phyloP scores from a whole-genome alignment of 2,888 invertebrate genomes.

The Hemistola chrysoprasaria region DNA sequence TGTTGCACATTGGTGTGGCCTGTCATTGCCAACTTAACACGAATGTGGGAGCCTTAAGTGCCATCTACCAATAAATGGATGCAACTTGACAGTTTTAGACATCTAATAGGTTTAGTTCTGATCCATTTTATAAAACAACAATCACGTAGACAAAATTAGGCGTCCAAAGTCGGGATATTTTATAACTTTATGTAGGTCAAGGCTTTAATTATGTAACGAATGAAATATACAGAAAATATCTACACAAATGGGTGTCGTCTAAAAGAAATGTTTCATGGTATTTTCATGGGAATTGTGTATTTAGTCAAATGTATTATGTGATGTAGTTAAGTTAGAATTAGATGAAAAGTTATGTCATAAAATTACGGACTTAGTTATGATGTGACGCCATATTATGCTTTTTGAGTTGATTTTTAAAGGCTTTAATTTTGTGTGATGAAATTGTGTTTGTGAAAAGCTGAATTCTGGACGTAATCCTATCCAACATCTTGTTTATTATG shows the following conservation, averaged over 20 bases:
- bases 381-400: too few species aligned
- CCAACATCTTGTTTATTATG: too few species aligned
- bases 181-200: constrained; percentile 4
- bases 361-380: too few species aligned
- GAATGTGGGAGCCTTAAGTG: too few species aligned
- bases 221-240: too few species aligned
- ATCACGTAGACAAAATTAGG: constrained; percentile 7
- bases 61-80: neutral
- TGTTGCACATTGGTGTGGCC: too few species aligned
- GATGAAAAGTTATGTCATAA: too few species aligned
- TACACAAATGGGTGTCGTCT: constrained; percentile 32
- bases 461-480: too few species aligned
- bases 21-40: too few species aligned
- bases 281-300: constrained; percentile 52
- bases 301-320: constrained; percentile 65
- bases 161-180: constrained; percentile 15
- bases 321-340: constrained; percentile 53
- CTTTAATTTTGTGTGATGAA: constrained; percentile 6
- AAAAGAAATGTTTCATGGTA: constrained; percentile 33
- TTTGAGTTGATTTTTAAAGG: neutral
- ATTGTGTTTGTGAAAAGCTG: neutral
- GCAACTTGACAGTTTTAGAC: constrained; percentile 17
- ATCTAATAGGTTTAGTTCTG: constrained; percentile 14
- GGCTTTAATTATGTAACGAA: constrained; percentile 5
- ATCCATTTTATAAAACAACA: neutral